Evolutionary conservation across 2,888 invertebrate genomes (phyloP), one percentile per base, ranked within the genome.

Genomic region (Megaustenia siamemsis): DNA sequence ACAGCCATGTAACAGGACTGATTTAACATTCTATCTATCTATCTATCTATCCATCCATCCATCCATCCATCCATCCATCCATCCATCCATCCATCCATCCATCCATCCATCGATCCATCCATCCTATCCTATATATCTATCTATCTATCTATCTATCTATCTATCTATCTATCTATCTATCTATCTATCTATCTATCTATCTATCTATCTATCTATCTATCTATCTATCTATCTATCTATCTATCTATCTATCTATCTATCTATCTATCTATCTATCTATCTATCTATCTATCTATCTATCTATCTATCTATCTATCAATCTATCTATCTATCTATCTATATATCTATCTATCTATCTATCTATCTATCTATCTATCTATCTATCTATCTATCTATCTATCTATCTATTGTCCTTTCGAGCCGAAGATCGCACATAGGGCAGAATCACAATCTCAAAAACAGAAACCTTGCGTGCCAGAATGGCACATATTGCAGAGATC

Each of bases 61-160:
- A 21, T 80, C 68, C 63, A 0, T 77, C 77, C 40, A 60, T 63
- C 60, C 40, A 15, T 40, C 78, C 40, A 38, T 63, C 76, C 35
- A 32, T 76, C 56, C 35, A 35, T 76, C 76, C 56, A 32, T 56
- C 18, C 49, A 32, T 56, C 76, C 24, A 38, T 56, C 56, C 56
- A 3, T 76, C 56, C 18, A 15, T 76, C 76, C 35, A 8, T 49
- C 53, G 49, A 12, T 75, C 75, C 53, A 3, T 10, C 28, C 43
- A 10, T 28, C 21, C 38, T 38, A 24, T 6, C 53, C 53, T 75
- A n/a, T 75, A 35, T 75, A 28, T 75, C 49, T 75, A 8, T 49
- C 75, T 75, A 21, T n/a, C 45, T 49, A 1, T 75, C 43, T 75
- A 21, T 75, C 10, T 49, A 8, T n/a, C 43, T 43, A 5, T 75